Conservation (phyloP, 1,140 invertebrate genomes). For the Coelopa frigida region DNA sequence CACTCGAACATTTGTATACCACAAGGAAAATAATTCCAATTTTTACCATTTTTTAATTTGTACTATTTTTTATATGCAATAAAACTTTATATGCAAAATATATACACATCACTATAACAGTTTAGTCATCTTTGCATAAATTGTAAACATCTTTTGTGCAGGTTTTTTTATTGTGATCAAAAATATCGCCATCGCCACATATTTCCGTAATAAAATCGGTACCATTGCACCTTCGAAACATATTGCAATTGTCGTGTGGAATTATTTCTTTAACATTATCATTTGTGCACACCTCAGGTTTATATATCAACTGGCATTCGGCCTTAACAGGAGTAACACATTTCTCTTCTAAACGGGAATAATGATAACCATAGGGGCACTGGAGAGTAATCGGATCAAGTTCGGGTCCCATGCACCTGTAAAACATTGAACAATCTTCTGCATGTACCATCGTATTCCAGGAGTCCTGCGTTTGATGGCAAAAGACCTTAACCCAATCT, state of each 20-base stretch:
- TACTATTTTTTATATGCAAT: too few relatives aligned
- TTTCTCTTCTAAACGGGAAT: background rate
- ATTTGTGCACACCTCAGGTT: too few relatives aligned
- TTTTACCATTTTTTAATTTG: too few relatives aligned
- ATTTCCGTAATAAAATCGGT: background rate
- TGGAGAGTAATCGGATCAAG: background rate
- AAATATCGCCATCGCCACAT: background rate
- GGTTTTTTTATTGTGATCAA: background rate
- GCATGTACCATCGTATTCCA: too few relatives aligned
- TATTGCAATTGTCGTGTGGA: conserved; percentile 2
- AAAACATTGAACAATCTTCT: background rate
- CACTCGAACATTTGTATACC: too few relatives aligned
- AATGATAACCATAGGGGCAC: conserved; percentile 3
- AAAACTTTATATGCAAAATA: too few relatives aligned
- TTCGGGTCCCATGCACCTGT: background rate
- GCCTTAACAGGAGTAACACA: background rate
- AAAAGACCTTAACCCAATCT: too few relatives aligned
- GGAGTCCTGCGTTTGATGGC: too few relatives aligned
- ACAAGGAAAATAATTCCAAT: too few relatives aligned
- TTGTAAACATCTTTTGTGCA: background rate
- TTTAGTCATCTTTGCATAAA: background rate
- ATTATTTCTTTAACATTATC: background rate
- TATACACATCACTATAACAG: too few relatives aligned
- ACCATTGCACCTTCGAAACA: background rate
- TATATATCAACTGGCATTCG: too few relatives aligned